Conservation (phyloP, 2,113 vertebrate species). For the Chlamydotis undulata region DNA sequence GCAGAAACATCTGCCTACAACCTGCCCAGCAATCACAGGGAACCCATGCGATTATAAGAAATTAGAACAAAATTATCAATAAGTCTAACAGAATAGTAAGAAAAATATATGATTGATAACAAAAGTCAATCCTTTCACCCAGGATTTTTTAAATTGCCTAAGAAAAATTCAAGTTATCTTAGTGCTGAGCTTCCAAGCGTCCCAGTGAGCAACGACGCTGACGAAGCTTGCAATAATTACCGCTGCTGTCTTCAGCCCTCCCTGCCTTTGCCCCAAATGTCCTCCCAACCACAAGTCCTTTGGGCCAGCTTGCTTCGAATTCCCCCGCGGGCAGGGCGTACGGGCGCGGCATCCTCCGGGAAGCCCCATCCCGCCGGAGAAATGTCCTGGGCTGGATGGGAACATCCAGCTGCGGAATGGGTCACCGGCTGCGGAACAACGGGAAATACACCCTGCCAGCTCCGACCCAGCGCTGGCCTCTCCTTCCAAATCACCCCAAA, state of each 20-base stretch:
- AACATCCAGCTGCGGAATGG: neutral
- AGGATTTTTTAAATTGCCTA: neutral
- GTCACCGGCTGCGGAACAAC: neutral
- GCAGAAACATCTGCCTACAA: neutral
- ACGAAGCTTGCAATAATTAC: neutral
- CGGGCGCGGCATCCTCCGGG: fast-evolving
- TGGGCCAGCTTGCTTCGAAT: neutral
- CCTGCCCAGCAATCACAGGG: neutral
- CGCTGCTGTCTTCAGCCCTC: neutral
- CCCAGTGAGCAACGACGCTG: neutral
- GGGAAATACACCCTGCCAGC: neutral
- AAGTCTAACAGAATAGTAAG: too few species aligned
- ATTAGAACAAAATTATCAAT: neutral
- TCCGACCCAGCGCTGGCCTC: neutral
- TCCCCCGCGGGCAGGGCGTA: neutral
- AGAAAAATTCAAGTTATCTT: neutral
- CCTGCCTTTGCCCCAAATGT: neutral
- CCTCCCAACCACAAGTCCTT: neutral
- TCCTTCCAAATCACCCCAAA: neutral
- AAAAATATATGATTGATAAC: fast-evolving
- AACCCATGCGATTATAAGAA: fast-evolving
- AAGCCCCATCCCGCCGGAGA: neutral
- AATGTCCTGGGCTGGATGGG: neutral
- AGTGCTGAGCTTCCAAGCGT: neutral
- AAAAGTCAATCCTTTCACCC: neutral